These are phyloP conservation scores for Acrocera orbiculus DNA, from an alignment of 2,888 invertebrate species.

Conservation along the genomic window DNA sequence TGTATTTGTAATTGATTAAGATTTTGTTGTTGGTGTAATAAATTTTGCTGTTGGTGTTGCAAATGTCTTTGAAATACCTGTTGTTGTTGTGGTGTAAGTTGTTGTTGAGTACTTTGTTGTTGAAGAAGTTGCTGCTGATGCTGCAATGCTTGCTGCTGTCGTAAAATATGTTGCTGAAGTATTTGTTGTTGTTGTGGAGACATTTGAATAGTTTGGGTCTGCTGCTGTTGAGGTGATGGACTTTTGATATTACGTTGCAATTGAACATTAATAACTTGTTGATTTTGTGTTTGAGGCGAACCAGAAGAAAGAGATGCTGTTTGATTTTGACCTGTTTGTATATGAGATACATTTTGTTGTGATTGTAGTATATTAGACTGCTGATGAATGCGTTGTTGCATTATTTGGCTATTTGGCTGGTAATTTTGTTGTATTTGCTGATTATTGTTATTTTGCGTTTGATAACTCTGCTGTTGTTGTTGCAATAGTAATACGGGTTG, in stretches of 20 bases:
- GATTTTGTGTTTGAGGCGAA: background rate
- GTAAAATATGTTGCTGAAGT: constrained; percentile 19
- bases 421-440: too few relatives aligned
- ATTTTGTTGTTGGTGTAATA: constrained; percentile 32
- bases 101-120: constrained; percentile 23
- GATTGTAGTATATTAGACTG: too few relatives aligned
- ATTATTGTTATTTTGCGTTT: background rate
- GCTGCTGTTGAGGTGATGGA: constrained; percentile 11
- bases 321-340: too few relatives aligned
- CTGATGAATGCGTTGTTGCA: too few relatives aligned
- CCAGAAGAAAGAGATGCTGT: too few relatives aligned
- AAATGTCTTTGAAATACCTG: constrained; percentile 35
- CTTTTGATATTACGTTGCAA: constrained; percentile 5
- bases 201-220: constrained; percentile 21
- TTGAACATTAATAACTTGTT: constrained; percentile 3
- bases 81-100: constrained; percentile 23
- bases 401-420: too few relatives aligned
- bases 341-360: too few relatives aligned
- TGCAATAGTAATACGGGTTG: too few relatives aligned
- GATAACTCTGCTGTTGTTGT: too few relatives aligned
- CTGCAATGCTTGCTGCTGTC: constrained; percentile 18
- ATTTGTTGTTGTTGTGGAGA: constrained; percentile 20
- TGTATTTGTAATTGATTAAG: constrained; percentile 24
- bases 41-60: constrained; percentile 37
- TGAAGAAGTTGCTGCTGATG: constrained; percentile 23